Base-by-base conservation (phyloP, 2,113 vertebrate genomes). In the Ceuthmochares aereus region DNA sequence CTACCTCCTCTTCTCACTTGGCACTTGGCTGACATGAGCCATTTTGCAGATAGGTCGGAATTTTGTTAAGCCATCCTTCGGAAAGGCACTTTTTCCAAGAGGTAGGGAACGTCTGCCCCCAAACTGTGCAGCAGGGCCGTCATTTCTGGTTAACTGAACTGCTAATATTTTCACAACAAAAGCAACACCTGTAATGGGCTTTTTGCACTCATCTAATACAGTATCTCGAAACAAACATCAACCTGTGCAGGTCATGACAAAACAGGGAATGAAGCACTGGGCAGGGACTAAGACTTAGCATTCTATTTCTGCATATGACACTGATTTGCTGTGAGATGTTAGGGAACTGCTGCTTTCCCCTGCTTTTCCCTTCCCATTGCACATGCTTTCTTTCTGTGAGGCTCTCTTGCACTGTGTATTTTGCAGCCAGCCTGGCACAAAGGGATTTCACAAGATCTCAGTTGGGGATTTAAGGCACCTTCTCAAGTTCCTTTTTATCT, bases 401-500 rank as follows among this genome's bases (percentile, higher is more conserved):
- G 20, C 43, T 75, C 32, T 23, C 45, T 81, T 62, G 29, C 43
- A 20, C 29, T 19, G 22, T 27, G 12, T 27, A 7, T 67, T 80
- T 63, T 62, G 43, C n/a, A 89, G 60, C 12, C 56, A 89, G 66
- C 49, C 49, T 30, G 13, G 45, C 20, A 54, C 47, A 88, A 52
- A 79, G 37, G 54, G 55, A 62, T 85, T 85, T 88, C 47, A 73
- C 20, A 87, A 49, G 14, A 76, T 75, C 42, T 36, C 75, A 74
- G 19, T 23, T 82, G 75, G 45, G 37, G n/a, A 45, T 29, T 67
- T n/a, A 17, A 73, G 49, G 36, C 0, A 0, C n/a, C 40, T 59
- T 92, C 30, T 80, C 52, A 75, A 83, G 36, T 75, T 79, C 29
- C 45, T 78, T 92, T 88, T 92, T 54, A 73, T 76, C 63, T 80